Percentiles rank a stretch among this genome's conserved stretches.
These are phyloP conservation scores for Ophion slaviceki DNA, from an alignment of 2,888 invertebrate genomes.

Conservation along the genomic window DNA sequence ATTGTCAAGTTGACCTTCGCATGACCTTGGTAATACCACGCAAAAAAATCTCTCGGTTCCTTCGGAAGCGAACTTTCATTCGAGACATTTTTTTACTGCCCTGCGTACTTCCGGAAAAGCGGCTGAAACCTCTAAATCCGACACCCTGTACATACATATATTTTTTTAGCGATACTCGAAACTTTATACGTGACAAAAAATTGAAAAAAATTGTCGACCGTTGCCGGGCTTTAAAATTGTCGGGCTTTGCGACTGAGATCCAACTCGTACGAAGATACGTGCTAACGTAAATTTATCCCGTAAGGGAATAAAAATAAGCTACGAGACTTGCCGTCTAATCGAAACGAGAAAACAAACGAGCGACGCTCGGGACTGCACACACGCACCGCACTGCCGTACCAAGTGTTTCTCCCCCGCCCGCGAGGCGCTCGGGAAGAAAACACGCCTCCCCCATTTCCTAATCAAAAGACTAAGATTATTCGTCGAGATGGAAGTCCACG, in stretches of 20 bases:
- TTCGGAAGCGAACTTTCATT: neutral
- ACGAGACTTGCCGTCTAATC: slow-evolving; percentile 54
- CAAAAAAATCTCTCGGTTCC: too few relatives aligned
- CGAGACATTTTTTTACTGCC: neutral
- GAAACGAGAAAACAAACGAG: slow-evolving; percentile 31
- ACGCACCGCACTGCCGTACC: slow-evolving; percentile 50
- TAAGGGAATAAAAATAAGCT: slow-evolving; percentile 36
- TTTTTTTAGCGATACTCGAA: neutral
- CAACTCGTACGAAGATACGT: slow-evolving; percentile 15
- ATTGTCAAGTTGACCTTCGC: too few relatives aligned
- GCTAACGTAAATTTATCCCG: slow-evolving; percentile 27
- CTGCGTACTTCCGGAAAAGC: too few relatives aligned
- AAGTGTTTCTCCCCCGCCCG: slow-evolving; percentile 26
- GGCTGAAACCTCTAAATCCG: neutral
- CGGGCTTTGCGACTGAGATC: neutral
- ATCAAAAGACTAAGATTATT: slow-evolving; percentile 61
- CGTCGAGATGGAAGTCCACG: slow-evolving; percentile 35
- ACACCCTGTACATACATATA: neutral
- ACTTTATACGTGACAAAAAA: neutral
- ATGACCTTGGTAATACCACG: too few relatives aligned
- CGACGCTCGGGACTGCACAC: slow-evolving; percentile 22
- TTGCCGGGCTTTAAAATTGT: neutral
- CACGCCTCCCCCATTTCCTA: slow-evolving; percentile 50
- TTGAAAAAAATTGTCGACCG: neutral
- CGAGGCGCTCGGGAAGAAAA: slow-evolving; percentile 10